Evolutionary conservation across 2,888 invertebrate species (phyloP).

Genomic region (Apamea epomidion): DNA sequence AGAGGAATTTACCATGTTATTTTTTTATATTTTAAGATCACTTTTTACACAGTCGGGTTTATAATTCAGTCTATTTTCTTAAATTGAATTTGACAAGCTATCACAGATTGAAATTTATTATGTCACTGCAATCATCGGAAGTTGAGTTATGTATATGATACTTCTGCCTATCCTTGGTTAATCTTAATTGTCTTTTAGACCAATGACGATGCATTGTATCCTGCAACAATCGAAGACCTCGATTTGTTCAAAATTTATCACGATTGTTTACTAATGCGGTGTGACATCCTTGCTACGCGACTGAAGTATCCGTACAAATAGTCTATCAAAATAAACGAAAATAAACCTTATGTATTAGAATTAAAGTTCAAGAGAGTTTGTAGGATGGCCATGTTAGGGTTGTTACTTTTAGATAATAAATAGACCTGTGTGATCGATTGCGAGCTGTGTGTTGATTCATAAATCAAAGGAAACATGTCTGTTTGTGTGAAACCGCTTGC

Average conservation of each 20-base stretch:
- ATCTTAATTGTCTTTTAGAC: conserved; percentile 25
- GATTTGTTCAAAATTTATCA: conserved; percentile 66
- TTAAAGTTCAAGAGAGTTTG: conserved; percentile 9
- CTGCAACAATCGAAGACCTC: conserved; percentile 62
- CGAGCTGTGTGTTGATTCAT: conserved; percentile 52
- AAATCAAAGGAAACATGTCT: conserved; percentile 66
- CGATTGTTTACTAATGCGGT: conserved; percentile 67
- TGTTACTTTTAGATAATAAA: conserved; percentile 63
- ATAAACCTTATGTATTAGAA: conserved; percentile 5
- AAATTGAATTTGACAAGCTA: background rate
- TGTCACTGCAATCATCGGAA: background rate
- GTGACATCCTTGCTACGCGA: conserved; percentile 68
- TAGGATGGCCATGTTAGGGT: conserved; percentile 41
- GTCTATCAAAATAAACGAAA: conserved; percentile 24
- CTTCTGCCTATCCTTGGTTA: conserved; percentile 2
- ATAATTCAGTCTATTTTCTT: background rate
- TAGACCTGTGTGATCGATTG: conserved; percentile 48
- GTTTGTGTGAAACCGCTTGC: conserved; percentile 41
- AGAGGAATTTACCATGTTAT: too few relatives aligned
- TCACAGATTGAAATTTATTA: background rate
- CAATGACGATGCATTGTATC: conserved; percentile 54
- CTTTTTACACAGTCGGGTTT: too few relatives aligned
- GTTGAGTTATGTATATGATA: background rate
- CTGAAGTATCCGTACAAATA: conserved; percentile 30
- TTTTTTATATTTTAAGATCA: too few relatives aligned